These are phyloP conservation scores for Neoseiulus cucumeris DNA, from an alignment of 1,140 invertebrate genomes.

Conservation along the genomic window DNA sequence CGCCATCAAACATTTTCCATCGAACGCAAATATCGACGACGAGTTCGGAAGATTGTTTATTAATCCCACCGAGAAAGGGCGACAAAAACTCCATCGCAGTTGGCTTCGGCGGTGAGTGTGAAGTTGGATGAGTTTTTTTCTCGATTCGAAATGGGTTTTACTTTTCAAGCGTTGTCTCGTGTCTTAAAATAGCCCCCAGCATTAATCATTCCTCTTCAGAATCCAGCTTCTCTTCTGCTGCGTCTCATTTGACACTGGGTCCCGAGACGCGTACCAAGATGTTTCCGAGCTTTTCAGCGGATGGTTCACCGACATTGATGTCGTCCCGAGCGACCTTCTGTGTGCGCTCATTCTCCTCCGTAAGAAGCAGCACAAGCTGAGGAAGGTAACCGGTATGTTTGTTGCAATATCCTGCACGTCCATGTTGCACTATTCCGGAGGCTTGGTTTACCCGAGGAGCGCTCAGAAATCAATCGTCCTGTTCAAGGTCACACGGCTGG, in stretches of 20 bases:
- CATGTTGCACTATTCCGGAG: too few species aligned
- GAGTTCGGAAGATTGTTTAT: not conserved
- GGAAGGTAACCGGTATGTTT: not conserved
- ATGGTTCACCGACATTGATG: conserved; percentile 45
- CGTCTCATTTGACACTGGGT: conserved; percentile 1
- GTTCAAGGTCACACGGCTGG: not conserved
- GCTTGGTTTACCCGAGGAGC: too few species aligned
- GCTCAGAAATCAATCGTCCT: too few species aligned
- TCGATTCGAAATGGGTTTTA: not conserved
- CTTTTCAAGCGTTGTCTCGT: too few species aligned
- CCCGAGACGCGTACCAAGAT: conserved; percentile 29
- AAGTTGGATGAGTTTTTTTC: not conserved
- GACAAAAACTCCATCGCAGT: not conserved
- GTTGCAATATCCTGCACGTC: not conserved
- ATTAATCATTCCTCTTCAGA: conserved; percentile 30
- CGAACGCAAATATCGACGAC: not conserved
- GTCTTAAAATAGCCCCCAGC: too few species aligned
- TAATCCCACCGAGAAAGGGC: not conserved
- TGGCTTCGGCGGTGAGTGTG: not conserved
- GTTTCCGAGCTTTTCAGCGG: conserved; percentile 65
- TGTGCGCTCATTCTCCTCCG: not conserved
- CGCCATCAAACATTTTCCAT: not conserved
- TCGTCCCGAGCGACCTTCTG: not conserved
- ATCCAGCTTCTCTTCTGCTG: conserved; percentile 31
- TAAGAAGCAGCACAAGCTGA: not conserved